These are phyloP conservation scores for Motacilla alba DNA, from an alignment of 2,113 vertebrate species.

Conservation along the genomic window DNA sequence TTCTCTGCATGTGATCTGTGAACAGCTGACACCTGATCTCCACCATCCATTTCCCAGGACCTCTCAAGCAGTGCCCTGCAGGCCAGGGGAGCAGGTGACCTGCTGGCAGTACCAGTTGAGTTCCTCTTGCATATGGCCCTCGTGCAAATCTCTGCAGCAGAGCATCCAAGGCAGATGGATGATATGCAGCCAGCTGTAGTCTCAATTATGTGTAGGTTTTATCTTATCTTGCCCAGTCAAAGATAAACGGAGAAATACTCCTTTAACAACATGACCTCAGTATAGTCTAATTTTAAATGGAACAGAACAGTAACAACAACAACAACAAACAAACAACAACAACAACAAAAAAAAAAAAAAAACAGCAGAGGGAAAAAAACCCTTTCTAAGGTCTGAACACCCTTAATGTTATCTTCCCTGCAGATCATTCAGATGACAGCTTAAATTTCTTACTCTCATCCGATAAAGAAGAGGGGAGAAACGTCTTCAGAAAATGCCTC, in stretches of 20 bases:
- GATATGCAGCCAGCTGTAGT: background rate
- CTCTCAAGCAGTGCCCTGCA: background rate
- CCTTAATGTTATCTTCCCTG: background rate
- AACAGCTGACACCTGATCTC: background rate
- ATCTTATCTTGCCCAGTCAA: background rate
- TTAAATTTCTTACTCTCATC: background rate
- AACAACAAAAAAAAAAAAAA: background rate
- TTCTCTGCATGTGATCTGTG: background rate
- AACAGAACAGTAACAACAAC: background rate
- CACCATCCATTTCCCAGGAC: background rate
- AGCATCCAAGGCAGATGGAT: background rate
- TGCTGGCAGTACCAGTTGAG: background rate
- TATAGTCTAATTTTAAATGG: background rate
- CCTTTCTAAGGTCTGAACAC: background rate
- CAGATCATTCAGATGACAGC: background rate
- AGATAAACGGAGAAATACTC: background rate
- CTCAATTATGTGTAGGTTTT: background rate
- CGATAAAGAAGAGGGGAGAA: background rate
- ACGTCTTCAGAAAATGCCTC: background rate
- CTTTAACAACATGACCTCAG: background rate
- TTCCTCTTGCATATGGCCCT: background rate
- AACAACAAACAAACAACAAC: background rate
- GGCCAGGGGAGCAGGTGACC: background rate
- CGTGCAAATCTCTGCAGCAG: background rate
- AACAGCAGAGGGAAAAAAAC: background rate